These are phyloP conservation scores for Dysmachus trigonus DNA, from an alignment of 2,888 invertebrate genomes.

Conservation along the genomic window DNA sequence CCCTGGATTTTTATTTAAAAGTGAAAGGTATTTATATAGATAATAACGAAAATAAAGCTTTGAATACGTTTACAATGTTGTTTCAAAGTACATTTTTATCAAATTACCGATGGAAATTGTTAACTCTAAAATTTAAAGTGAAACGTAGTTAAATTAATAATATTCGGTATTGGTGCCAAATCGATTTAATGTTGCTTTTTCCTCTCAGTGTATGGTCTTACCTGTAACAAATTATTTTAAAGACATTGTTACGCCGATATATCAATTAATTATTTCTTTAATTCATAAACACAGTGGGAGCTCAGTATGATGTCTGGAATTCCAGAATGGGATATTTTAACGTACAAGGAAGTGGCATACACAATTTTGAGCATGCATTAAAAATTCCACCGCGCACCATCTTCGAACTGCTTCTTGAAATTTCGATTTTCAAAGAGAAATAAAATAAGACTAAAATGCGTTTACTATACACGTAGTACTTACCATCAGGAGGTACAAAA, in stretches of 20 bases:
- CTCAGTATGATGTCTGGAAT: not conserved
- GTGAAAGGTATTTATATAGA: no score
- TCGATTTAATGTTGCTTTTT: no score
- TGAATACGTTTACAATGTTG: no score
- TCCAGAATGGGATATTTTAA: not conserved
- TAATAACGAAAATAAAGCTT: no score
- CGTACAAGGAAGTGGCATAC: not conserved
- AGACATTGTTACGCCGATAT: not conserved
- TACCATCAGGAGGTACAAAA: conserved; percentile 90
- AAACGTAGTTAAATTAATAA: no score
- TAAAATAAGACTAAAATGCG: conserved; percentile 3
- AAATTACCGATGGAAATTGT: no score
- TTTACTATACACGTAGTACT: conserved; percentile 62
- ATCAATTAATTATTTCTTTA: not conserved
- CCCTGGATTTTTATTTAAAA: no score
- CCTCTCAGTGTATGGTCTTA: no score
- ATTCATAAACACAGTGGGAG: not conserved
- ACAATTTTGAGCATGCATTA: not conserved
- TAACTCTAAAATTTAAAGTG: no score
- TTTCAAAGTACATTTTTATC: no score
- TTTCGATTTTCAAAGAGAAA: not conserved
- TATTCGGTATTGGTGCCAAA: no score
- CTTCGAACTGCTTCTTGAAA: not conserved
- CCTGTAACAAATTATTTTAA: not conserved
- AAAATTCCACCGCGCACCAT: not conserved